These are phyloP conservation scores for Colius striatus DNA, from an alignment of 2,113 vertebrate genomes.

Conservation along the genomic window DNA sequence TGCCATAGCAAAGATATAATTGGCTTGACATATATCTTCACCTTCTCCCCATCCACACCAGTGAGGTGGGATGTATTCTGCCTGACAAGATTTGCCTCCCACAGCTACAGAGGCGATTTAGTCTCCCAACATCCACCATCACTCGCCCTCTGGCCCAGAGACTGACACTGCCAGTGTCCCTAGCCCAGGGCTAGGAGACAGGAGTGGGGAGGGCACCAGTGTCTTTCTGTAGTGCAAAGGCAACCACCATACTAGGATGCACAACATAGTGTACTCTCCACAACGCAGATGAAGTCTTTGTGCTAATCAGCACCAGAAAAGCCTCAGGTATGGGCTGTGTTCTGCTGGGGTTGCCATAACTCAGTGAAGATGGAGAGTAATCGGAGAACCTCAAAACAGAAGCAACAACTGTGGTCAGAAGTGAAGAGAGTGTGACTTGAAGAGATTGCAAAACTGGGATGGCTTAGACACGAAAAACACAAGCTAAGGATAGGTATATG, in stretches of 20 bases:
- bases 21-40: background rate
- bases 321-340: background rate
- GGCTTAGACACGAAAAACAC: background rate
- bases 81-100: background rate
- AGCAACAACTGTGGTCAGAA: background rate
- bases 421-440: background rate
- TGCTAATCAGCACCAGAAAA: background rate
- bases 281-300: background rate
- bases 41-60: background rate
- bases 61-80: accelerated
- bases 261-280: background rate
- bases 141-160: background rate
- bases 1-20: background rate
- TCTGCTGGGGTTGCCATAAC: background rate
- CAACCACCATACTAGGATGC: background rate
- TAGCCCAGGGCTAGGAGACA: background rate
- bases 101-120: background rate
- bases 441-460: background rate
- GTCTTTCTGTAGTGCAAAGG: background rate
- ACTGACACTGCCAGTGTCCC: background rate
- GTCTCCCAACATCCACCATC: background rate
- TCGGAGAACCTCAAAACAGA: background rate
- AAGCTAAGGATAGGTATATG: background rate
- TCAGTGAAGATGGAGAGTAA: background rate
- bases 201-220: background rate